Percentiles rank a stretch among this genome's conserved stretches.
phyloP scores from a whole-genome alignment of 2,797 vertebrate genomes.

The Tadarida brasiliensis region DNA sequence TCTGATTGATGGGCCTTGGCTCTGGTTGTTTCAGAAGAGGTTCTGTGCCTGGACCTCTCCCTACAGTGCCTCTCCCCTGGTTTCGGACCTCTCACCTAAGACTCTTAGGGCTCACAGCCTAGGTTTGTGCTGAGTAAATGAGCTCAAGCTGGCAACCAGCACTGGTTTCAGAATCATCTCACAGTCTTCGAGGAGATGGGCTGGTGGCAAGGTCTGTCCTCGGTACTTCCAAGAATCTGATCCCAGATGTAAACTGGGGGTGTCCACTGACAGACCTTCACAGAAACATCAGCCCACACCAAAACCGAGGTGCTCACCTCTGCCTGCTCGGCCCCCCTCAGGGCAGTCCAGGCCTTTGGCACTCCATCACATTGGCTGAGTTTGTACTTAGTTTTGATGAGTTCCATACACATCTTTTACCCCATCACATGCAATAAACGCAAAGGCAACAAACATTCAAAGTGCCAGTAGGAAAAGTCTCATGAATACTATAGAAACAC shows the following conservation, averaged over 20 bases:
- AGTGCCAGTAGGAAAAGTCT: not conserved
- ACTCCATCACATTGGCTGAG: not conserved
- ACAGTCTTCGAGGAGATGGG: not conserved
- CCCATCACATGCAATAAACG: not conserved
- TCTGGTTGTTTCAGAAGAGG: not conserved
- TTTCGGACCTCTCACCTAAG: not conserved
- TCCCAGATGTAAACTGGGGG: not conserved
- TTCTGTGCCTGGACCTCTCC: not conserved
- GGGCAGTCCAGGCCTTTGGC: not conserved
- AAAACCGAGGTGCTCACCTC: not conserved
- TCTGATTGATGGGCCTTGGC: not conserved
- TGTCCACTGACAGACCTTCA: not conserved
- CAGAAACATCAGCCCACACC: not conserved
- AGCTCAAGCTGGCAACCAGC: not conserved
- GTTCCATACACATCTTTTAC: not conserved
- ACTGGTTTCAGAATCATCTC: slow-evolving; percentile 6
- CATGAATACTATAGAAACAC: not conserved
- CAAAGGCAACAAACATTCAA: not conserved
- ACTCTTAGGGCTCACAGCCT: not conserved
- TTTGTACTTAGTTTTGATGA: not conserved
- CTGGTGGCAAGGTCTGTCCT: not conserved
- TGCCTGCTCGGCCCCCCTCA: not conserved
- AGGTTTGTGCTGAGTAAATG: not conserved
- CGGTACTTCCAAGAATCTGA: not conserved
- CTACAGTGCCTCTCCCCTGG: not conserved